phyloP scores from a whole-genome alignment of 2,113 vertebrate species.

The Phocoena sinus region DNA sequence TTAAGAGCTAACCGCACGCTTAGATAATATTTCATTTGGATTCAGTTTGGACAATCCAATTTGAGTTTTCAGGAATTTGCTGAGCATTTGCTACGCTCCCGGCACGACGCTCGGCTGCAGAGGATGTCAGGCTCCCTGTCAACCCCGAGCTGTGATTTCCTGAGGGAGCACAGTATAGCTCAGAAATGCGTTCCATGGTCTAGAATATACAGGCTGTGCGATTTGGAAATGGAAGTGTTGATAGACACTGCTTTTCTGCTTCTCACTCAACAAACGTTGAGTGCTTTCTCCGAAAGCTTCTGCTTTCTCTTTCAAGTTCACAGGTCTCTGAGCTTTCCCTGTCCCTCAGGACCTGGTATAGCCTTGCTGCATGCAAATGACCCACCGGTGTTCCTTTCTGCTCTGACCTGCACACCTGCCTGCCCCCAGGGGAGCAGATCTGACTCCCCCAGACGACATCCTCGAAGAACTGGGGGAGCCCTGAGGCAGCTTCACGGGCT shows the following conservation, averaged over 20 bases:
- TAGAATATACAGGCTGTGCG: neutral
- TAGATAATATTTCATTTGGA: neutral
- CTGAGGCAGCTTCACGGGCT: neutral
- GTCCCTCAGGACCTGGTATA: neutral
- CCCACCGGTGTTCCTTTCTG: neutral
- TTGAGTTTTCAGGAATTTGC: neutral
- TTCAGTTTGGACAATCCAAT: neutral
- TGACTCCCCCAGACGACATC: neutral
- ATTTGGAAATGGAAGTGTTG: neutral
- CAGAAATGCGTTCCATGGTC: neutral
- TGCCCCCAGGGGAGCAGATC: neutral
- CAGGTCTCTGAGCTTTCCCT: neutral
- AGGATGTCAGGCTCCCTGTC: neutral
- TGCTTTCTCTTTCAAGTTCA: neutral
- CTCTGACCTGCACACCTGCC: neutral
- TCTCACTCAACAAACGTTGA: neutral
- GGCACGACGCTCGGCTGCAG: neutral
- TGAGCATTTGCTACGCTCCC: neutral
- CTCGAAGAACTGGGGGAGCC: accelerated
- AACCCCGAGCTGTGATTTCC: neutral
- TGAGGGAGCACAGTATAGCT: neutral
- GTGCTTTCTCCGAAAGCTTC: neutral
- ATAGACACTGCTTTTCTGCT: neutral
- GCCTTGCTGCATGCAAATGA: neutral
- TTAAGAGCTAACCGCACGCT: neutral